Conservation (phyloP, 2,888 invertebrate species). For the Phytoseiulus persimilis region DNA sequence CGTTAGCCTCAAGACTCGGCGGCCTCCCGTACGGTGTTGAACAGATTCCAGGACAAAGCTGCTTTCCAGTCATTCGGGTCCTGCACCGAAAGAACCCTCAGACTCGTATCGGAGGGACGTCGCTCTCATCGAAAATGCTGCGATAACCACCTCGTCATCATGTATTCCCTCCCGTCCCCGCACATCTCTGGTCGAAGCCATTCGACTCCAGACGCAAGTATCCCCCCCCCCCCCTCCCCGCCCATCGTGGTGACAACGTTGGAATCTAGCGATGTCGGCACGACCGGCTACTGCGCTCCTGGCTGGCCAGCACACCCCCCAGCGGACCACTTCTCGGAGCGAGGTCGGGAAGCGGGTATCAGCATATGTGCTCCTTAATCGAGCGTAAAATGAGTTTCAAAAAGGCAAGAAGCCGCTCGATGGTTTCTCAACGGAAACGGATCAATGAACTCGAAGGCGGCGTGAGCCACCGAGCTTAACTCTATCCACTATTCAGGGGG, state of each 20-base stretch:
- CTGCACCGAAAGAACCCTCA: too few relatives aligned
- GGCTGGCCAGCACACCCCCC: not conserved
- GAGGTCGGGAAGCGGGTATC: constrained; percentile 6
- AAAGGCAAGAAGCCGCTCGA: not conserved
- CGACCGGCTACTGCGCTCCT: too few relatives aligned
- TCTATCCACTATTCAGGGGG: not conserved
- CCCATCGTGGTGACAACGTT: too few relatives aligned
- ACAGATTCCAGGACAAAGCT: not conserved
- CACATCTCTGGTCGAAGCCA: too few relatives aligned
- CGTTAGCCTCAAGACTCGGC: not conserved
- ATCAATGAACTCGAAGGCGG: not conserved
- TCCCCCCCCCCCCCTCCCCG: too few relatives aligned
- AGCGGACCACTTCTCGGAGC: not conserved
- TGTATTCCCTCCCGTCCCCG: too few relatives aligned
- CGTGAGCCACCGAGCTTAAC: not conserved
- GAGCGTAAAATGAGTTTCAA: constrained; percentile 28
- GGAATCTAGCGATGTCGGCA: too few relatives aligned
- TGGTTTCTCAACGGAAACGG: not conserved
- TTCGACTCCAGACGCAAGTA: too few relatives aligned
- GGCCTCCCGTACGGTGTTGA: not conserved
- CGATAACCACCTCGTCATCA: too few relatives aligned
- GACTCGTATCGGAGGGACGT: too few relatives aligned
- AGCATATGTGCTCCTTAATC: constrained; percentile 33
- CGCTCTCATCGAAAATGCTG: too few relatives aligned
- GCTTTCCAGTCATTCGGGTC: too few relatives aligned